Conservation (phyloP, 2,797 vertebrate species). For the Falco cherrug region DNA sequence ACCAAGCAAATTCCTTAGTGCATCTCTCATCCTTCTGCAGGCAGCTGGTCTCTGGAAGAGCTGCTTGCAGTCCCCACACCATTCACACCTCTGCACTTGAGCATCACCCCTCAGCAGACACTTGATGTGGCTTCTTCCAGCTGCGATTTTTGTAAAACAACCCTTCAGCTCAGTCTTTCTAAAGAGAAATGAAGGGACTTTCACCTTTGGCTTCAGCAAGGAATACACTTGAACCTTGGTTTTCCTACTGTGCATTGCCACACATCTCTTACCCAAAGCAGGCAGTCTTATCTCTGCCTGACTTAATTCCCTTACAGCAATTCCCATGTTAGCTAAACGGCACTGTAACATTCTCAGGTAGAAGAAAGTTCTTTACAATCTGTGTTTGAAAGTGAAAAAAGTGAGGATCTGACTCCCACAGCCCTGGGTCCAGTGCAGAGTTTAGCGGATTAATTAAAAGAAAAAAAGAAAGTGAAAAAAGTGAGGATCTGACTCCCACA, state of each 20-base stretch:
- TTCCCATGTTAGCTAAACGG: background rate
- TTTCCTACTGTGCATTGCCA: background rate
- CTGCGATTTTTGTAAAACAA: background rate
- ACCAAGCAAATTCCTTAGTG: background rate
- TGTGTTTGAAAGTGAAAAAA: background rate
- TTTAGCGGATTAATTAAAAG: background rate
- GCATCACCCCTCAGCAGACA: background rate
- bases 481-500: background rate
- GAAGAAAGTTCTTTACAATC: background rate
- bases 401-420: background rate
- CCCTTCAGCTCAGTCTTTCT: background rate
- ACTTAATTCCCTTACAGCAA: background rate
- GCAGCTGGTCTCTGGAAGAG: background rate
- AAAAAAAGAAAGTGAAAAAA: background rate
- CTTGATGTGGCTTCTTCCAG: background rate
- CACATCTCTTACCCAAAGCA: background rate
- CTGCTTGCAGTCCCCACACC: too few species aligned
- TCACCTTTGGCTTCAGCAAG: background rate
- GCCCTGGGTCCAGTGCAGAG: rapidly evolving
- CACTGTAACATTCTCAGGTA: background rate
- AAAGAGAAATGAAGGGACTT: background rate
- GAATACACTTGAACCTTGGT: background rate
- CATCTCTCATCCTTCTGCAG: background rate
- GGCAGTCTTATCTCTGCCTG: background rate
- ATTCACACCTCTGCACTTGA: background rate